These are phyloP conservation scores for Metopolophium dirhodum DNA, from an alignment of 1,140 invertebrate species.

Conservation along the genomic window DNA sequence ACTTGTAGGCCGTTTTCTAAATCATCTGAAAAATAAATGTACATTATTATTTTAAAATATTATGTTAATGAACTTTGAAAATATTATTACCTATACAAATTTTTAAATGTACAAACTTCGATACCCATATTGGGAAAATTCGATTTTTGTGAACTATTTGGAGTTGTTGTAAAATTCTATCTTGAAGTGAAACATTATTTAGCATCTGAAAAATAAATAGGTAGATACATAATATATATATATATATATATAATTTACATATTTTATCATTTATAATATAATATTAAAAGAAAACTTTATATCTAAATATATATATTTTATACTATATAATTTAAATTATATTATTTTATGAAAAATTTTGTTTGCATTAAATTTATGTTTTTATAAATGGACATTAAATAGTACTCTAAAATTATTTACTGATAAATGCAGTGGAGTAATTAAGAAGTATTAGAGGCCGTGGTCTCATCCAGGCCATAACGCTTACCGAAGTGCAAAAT, in stretches of 20 bases:
- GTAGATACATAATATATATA: background rate
- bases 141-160: constrained; percentile 17
- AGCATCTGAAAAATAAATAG: constrained; percentile 17
- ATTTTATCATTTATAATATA: background rate
- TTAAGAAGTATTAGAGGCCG: no score
- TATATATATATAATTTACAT: background rate
- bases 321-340: no score
- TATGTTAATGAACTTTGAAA: background rate
- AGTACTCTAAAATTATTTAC: background rate
- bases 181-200: constrained; percentile 47
- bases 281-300: background rate
- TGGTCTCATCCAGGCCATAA: no score
- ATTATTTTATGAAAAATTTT: background rate
- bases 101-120: constrained; percentile 48
- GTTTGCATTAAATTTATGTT: background rate
- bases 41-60: background rate
- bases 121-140: constrained; percentile 43
- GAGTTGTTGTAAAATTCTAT: constrained; percentile 31
- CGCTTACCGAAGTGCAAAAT: no score
- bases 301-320: background rate
- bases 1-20: background rate
- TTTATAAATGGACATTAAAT: background rate
- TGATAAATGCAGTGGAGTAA: no score
- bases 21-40: constrained; percentile 29
- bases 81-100: constrained; percentile 41